Evolutionary conservation across 92 coral and sea anemone species (phyloP), one percentile per base, ranked within the genome.

Genomic region (Zoanthus sansibaricus): DNA sequence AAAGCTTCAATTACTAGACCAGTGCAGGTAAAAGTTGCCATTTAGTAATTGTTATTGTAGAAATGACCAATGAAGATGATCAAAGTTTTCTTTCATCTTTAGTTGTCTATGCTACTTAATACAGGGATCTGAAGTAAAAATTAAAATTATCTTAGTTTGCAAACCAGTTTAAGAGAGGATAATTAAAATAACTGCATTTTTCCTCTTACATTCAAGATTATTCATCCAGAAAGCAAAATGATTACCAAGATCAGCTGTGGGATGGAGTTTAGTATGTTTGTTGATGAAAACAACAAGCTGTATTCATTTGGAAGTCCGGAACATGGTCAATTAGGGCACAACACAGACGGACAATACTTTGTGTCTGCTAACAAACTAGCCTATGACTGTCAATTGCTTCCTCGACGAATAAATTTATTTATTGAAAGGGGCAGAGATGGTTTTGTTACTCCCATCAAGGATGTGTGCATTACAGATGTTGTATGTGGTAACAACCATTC

Each of bases 281-380:
- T 94, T 56, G 98, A 94, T 61, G 98, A 93, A 71, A 85, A 91
- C 61, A 88, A 86, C 72, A 18, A 84, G 72, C 88, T 94, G 2
- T 94, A 91, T 84, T 94, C 98, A 15, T 94, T 94, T 69, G 98
- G 98, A n/a, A 92, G 98, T 61, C 98, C 98, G 9, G 98, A 94
- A 42, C 84, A 94, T 42, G 98, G 98, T 3, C 95, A 93, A 71
- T 89, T 94, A 10, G 98, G 98, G 0, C 98, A 94, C 68, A 94
- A 94, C 90, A 94, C 98, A 3, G 98, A 94, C 37, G 98, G 98
- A 1, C 98, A 94, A 88, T 93, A 94, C 83, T 91, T 94, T 47
- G 92, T 94, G 25, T 77, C 95, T 21, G 89, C 98, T 9, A 94
- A 94, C 79, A 94, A 94, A 69, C 92, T 94, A 76, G 94, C 94